phyloP scores from a whole-genome alignment of 2,113 vertebrate species.

The Otocyon megalotis region DNA sequence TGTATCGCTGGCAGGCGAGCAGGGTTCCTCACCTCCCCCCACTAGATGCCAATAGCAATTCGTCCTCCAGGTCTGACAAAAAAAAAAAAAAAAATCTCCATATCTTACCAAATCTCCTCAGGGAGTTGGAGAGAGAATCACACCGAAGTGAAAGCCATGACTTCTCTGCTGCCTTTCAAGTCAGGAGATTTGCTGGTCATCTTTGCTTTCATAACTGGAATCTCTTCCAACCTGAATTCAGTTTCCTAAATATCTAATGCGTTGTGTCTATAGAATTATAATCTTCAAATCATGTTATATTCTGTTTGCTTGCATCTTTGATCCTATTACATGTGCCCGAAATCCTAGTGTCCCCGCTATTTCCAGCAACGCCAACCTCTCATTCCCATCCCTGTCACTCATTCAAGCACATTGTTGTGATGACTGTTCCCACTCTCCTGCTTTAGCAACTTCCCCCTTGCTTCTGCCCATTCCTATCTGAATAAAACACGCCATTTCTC shows the following conservation, averaged over 20 bases:
- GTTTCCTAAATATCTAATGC: background rate
- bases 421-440: background rate
- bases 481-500: background rate
- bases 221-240: background rate
- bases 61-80: background rate
- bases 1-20: too few relatives aligned
- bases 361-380: background rate
- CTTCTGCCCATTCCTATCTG: background rate
- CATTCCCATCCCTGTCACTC: background rate
- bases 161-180: background rate
- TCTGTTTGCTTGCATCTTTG: background rate
- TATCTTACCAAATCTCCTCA: background rate
- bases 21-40: background rate
- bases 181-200: background rate
- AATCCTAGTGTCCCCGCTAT: background rate
- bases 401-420: background rate
- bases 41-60: background rate
- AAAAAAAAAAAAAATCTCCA: background rate
- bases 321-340: background rate
- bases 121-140: accelerated
- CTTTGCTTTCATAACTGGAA: background rate
- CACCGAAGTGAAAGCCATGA: background rate
- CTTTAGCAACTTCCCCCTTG: background rate
- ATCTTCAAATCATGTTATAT: background rate
- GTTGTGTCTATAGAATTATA: background rate